These are phyloP conservation scores for Hippocampus comes DNA, from an alignment of 2,113 vertebrate genomes.

Conservation along the genomic window DNA sequence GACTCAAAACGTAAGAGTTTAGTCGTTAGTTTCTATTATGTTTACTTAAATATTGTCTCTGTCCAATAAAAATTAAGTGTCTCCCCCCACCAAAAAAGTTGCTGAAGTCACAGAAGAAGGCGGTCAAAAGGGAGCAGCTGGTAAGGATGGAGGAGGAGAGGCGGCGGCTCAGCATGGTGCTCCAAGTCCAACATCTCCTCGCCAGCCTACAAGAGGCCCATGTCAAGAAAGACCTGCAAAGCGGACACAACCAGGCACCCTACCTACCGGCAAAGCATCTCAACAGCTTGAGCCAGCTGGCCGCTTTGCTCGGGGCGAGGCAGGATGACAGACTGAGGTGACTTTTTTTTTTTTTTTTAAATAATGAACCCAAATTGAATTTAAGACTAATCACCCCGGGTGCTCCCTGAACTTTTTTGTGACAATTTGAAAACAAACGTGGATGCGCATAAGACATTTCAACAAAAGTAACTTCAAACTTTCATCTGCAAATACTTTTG, in stretches of 20 bases:
- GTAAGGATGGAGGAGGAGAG: slow-evolving; percentile 79
- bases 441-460: no score
- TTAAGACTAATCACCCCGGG: no score
- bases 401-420: no score
- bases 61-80: background rate
- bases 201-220: slow-evolving; percentile 81
- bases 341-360: background rate
- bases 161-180: slow-evolving; percentile 78
- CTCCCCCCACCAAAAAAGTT: slow-evolving; percentile 66
- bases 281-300: slow-evolving; percentile 82
- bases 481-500: no score
- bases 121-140: slow-evolving; percentile 76
- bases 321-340: slow-evolving; percentile 80
- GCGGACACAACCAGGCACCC: slow-evolving; percentile 78
- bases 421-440: no score
- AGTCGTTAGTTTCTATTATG: background rate
- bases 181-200: slow-evolving; percentile 87
- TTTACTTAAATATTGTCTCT: background rate
- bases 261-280: slow-evolving; percentile 78
- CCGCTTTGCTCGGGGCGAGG: slow-evolving; percentile 77
- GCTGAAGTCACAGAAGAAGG: slow-evolving; percentile 86
- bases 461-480: no score
- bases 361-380: no score
- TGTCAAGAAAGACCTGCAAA: slow-evolving; percentile 79
- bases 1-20: slow-evolving; percentile 83